A percentile compares a stretch with the other conserved stretches of the same genome.
Conservation (phyloP, 2,888 invertebrate species). For the Patella ulyssiponensis region DNA sequence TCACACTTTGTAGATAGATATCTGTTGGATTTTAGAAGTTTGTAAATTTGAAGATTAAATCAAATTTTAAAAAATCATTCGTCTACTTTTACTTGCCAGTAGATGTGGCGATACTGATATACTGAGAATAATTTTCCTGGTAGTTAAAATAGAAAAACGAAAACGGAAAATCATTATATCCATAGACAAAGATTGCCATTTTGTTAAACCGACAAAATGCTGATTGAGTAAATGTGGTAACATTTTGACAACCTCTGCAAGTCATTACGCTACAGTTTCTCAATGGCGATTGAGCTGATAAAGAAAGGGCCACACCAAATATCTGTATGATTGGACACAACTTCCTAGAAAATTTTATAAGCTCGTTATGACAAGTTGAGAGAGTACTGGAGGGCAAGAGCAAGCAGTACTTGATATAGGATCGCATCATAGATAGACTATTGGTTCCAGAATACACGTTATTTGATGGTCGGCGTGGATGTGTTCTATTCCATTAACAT, state of each 20-base stretch:
- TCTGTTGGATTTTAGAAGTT: too few relatives aligned
- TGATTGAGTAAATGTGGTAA: conserved; percentile 8
- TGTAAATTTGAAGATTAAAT: too few relatives aligned
- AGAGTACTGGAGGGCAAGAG: conserved; percentile 3
- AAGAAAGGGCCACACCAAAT: conserved; percentile 7
- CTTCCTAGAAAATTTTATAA: background rate
- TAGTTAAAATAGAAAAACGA: background rate
- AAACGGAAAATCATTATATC: conserved; percentile 7
- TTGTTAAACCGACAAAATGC: background rate
- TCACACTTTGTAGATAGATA: too few relatives aligned
- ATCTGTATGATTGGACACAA: conserved; percentile 10
- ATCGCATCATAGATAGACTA: conserved; percentile 1
- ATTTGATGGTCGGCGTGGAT: conserved; percentile 7
- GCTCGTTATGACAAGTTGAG: conserved; percentile 9
- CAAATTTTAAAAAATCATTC: too few relatives aligned
- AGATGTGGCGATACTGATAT: background rate
- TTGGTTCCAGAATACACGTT: conserved; percentile 1
- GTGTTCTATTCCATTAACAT: conserved; percentile 23
- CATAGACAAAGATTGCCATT: conserved; percentile 3
- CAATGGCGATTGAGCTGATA: conserved; percentile 7
- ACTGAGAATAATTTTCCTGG: background rate
- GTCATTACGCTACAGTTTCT: conserved; percentile 4
- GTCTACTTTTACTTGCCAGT: too few relatives aligned
- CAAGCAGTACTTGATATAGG: conserved; percentile 2
- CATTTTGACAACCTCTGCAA: conserved; percentile 12